Conservation (phyloP, 2,113 vertebrate genomes). For the Embiotoca jacksoni region DNA sequence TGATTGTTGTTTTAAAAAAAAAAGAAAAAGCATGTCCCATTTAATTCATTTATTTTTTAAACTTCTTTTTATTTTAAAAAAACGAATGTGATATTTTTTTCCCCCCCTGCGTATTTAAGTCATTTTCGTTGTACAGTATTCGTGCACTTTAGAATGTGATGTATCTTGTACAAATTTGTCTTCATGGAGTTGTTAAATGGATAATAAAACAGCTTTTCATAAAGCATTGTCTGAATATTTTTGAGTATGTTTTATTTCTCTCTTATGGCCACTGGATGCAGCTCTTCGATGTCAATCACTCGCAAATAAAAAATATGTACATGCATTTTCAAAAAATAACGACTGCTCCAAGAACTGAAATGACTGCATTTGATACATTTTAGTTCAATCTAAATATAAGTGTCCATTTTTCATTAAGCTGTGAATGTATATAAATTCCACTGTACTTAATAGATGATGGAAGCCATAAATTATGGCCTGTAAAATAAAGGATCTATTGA, state of each 20-base stretch:
- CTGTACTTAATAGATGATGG: background rate
- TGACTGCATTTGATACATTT: background rate
- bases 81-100: slow-evolving; percentile 59
- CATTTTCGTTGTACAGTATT: slow-evolving; percentile 88
- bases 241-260: slow-evolving; percentile 42
- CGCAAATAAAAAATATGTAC: background rate
- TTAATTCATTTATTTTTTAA: slow-evolving; percentile 77
- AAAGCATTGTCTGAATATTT: slow-evolving; percentile 71
- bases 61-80: slow-evolving; percentile 66
- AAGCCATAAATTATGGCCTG: slow-evolving; percentile 1
- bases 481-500: background rate
- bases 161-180: slow-evolving; percentile 92
- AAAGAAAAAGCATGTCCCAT: slow-evolving; percentile 71
- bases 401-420: background rate
- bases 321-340: background rate
- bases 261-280: background rate
- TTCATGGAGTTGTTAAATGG: slow-evolving; percentile 87
- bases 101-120: slow-evolving; percentile 87
- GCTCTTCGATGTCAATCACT: background rate
- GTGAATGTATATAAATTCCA: background rate
- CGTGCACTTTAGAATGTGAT: slow-evolving; percentile 95
- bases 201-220: slow-evolving; percentile 86
- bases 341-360: background rate
- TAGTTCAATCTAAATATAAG: too few species aligned
- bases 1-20: slow-evolving; percentile 78